phyloP scores from a whole-genome alignment of 2,797 vertebrate genomes.

The Peromyscus aztecus region DNA sequence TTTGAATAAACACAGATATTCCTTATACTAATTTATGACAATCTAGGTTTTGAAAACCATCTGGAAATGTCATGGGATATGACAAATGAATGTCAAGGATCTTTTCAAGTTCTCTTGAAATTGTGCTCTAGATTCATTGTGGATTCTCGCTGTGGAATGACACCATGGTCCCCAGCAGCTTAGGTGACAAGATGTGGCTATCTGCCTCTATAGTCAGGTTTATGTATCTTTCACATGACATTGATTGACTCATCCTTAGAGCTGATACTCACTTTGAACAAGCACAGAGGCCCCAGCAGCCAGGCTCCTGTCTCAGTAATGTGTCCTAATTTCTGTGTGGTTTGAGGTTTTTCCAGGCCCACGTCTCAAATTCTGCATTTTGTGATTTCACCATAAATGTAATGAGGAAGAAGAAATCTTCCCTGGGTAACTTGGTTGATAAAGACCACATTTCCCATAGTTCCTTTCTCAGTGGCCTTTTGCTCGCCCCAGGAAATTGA shows the following conservation, averaged over 20 bases:
- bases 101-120: background rate
- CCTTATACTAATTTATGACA: background rate
- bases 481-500: background rate
- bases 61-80: background rate
- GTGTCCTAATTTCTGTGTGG: background rate
- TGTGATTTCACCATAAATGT: background rate
- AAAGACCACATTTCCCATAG: background rate
- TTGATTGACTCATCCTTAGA: background rate
- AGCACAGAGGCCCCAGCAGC: too few relatives aligned
- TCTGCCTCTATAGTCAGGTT: accelerated
- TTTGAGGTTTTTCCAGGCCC: accelerated
- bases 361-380: background rate
- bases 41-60: background rate
- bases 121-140: background rate
- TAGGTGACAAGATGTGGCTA: accelerated
- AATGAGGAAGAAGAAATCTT: background rate
- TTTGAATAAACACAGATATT: background rate
- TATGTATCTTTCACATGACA: too few relatives aligned
- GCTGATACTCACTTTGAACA: accelerated
- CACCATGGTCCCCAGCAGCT: background rate
- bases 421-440: background rate
- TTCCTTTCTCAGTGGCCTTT: background rate
- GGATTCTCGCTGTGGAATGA: background rate
- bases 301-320: background rate
- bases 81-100: background rate